phyloP scores from a whole-genome alignment of 2,797 vertebrate genomes.

The Enteromius mattozi region DNA sequence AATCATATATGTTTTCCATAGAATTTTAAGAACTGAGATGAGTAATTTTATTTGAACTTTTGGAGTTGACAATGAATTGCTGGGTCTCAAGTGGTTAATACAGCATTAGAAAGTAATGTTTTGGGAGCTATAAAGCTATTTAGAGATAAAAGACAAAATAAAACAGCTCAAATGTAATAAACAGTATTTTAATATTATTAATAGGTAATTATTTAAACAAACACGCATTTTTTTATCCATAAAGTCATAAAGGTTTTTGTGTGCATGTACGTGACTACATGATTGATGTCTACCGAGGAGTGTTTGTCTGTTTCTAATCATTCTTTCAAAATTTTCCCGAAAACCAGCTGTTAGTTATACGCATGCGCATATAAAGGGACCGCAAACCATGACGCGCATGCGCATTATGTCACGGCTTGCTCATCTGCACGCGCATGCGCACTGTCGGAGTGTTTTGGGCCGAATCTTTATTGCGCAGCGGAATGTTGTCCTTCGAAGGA shows the following conservation, averaged over 20 bases:
- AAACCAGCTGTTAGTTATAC: background rate
- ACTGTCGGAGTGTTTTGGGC: background rate
- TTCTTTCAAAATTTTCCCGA: background rate
- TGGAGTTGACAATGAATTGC: background rate
- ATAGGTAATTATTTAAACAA: background rate
- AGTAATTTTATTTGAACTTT: background rate
- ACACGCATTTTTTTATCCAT: background rate
- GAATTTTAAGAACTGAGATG: background rate
- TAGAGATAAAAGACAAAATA: background rate
- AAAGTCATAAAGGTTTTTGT: background rate
- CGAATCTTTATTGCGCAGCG: conserved; percentile 75
- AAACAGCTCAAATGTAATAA: background rate
- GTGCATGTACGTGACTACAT: background rate
- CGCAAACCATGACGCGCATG: background rate
- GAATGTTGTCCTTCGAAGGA: conserved; percentile 70
- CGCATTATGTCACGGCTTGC: background rate
- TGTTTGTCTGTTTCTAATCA: background rate
- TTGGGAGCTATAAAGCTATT: background rate
- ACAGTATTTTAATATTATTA: background rate
- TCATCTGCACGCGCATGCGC: conserved; percentile 36
- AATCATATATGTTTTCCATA: background rate
- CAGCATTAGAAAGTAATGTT: background rate
- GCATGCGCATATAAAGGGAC: conserved; percentile 14
- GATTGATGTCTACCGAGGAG: background rate
- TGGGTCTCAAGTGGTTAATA: background rate